These are phyloP conservation scores for Pangasianodon hypophthalmus DNA, from an alignment of 2,113 vertebrate genomes.

Conservation along the genomic window DNA sequence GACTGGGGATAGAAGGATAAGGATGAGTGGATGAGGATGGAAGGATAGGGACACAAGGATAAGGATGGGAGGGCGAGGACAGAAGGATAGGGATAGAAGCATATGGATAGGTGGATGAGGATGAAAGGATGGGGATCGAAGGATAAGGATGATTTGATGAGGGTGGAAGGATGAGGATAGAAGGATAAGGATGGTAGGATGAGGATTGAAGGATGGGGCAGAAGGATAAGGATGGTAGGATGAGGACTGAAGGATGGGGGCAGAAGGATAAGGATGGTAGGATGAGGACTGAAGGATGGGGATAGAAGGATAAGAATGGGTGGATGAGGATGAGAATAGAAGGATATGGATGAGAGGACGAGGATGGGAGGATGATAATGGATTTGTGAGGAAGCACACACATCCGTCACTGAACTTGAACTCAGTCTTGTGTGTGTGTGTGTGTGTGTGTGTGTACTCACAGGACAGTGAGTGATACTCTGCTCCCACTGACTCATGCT, in stretches of 20 bases:
- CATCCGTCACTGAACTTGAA: slow-evolving; percentile 8
- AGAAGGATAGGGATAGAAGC: background rate
- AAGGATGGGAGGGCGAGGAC: background rate
- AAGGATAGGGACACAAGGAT: background rate
- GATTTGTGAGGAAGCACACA: slow-evolving; percentile 10
- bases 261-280: background rate
- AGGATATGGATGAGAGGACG: background rate
- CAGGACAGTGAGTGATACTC: slow-evolving; percentile 87
- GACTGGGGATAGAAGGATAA: background rate
- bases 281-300: background rate
- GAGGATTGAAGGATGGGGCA: background rate
- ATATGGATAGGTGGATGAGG: background rate
- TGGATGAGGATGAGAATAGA: background rate
- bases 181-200: background rate
- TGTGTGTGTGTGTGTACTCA: slow-evolving; percentile 69
- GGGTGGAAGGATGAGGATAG: background rate
- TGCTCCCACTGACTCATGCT: slow-evolving; percentile 97
- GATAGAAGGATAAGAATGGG: background rate
- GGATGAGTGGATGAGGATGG: background rate
- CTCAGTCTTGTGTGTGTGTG: background rate
- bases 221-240: background rate
- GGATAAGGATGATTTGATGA: background rate
- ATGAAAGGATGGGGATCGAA: background rate
- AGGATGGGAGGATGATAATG: slow-evolving; percentile 14
- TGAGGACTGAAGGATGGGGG: background rate